These are phyloP conservation scores for Mesoligia furuncula DNA, from an alignment of 2,888 invertebrate species.

Conservation along the genomic window DNA sequence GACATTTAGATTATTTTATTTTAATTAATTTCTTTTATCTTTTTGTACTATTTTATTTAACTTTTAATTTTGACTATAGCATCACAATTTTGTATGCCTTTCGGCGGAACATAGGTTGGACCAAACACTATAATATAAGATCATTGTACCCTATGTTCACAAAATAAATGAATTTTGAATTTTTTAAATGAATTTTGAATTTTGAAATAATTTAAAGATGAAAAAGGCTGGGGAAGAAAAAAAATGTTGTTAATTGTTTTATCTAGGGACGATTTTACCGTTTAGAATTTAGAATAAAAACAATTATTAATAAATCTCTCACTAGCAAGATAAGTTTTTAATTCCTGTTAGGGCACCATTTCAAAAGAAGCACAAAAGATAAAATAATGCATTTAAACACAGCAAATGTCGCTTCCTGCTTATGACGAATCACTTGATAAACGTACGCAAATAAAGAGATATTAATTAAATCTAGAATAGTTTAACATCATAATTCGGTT, in stretches of 20 bases:
- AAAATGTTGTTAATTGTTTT: too few relatives aligned
- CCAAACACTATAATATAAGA: too few relatives aligned
- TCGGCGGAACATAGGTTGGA: too few relatives aligned
- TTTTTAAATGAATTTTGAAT: too few relatives aligned
- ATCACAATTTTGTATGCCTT: too few relatives aligned
- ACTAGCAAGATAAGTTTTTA: neutral
- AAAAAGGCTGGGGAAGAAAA: neutral
- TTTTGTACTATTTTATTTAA: too few relatives aligned
- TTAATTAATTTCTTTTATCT: too few relatives aligned
- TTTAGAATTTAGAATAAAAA: neutral
- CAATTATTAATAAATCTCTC: neutral
- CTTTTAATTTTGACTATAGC: too few relatives aligned
- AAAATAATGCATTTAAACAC: conserved; percentile 13
- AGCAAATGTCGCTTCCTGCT: conserved; percentile 26
- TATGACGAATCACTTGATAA: conserved; percentile 28
- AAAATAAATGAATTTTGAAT: too few relatives aligned
- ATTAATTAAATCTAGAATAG: conserved; percentile 10
- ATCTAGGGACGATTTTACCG: neutral
- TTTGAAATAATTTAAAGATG: too few relatives aligned
- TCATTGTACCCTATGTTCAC: too few relatives aligned
- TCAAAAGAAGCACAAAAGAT: conserved; percentile 17
- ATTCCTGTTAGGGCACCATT: neutral
- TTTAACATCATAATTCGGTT: conserved; percentile 2
- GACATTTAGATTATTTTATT: too few relatives aligned
- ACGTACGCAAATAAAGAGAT: neutral